Percentiles rank a stretch among this genome's conserved stretches.
These are phyloP conservation scores for Podarcis cretensis DNA, from an alignment of 2,113 vertebrate species.

Conservation along the genomic window DNA sequence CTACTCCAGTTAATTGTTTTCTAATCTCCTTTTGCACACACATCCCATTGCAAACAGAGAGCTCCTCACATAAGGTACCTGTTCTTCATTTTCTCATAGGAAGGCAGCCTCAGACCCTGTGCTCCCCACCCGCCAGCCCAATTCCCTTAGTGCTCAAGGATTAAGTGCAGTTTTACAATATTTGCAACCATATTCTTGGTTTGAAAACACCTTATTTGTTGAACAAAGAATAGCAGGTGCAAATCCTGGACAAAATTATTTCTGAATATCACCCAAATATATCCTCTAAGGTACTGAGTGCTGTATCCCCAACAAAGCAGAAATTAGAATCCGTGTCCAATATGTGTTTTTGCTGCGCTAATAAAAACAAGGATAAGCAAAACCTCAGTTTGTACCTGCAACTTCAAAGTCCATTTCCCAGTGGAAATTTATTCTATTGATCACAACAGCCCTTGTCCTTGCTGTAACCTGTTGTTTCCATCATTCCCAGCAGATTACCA, in stretches of 20 bases:
- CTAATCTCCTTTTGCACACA: neutral
- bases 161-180: neutral
- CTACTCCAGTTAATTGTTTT: slow-evolving; percentile 19
- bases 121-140: accelerated
- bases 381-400: neutral
- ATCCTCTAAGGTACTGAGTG: neutral
- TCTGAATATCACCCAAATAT: accelerated
- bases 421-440: neutral
- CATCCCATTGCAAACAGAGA: neutral
- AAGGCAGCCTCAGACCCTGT: neutral
- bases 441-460: neutral
- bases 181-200: neutral
- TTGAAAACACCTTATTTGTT: neutral
- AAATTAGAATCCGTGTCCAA: neutral
- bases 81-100: neutral
- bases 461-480: neutral
- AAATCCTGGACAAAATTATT: accelerated
- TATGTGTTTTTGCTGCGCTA: neutral
- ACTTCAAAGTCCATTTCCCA: neutral
- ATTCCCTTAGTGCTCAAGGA: neutral
- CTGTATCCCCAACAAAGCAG: neutral
- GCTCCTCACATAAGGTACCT: neutral
- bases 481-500: accelerated
- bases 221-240: neutral
- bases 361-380: neutral